A percentile compares a stretch with the other conserved stretches of the same genome.
These are phyloP conservation scores for Microcebus jonahi DNA, from an alignment of 2,113 vertebrate genomes.

Conservation along the genomic window DNA sequence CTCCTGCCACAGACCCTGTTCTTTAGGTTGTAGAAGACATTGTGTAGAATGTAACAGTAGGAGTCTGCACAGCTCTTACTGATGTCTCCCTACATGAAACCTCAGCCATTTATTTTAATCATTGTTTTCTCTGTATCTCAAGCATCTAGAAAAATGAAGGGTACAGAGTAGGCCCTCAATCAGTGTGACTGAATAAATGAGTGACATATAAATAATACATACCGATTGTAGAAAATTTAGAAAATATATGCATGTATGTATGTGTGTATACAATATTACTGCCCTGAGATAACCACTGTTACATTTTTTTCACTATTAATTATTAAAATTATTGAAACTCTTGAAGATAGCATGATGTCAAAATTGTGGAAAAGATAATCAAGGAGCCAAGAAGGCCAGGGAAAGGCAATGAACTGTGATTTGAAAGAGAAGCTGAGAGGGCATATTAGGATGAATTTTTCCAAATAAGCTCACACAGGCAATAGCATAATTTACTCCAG, in stretches of 20 bases:
- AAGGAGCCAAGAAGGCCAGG: not conserved
- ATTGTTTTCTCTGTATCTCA: not conserved
- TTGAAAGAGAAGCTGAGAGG: conserved; percentile 29
- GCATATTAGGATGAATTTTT: conserved; percentile 1
- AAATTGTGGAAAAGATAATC: not conserved
- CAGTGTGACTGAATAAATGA: not conserved
- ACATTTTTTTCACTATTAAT: not conserved
- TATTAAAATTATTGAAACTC: not conserved
- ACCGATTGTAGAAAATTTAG: not conserved
- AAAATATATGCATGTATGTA: not conserved
- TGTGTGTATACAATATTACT: not conserved
- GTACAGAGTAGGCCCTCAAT: not conserved
- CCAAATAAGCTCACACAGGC: conserved; percentile 31
- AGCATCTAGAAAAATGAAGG: not conserved
- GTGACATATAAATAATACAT: not conserved
- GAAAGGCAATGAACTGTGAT: not conserved
- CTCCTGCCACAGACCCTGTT: not conserved
- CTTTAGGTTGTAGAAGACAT: not conserved
- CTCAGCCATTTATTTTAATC: not conserved
- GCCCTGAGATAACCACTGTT: not conserved
- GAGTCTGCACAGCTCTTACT: not conserved
- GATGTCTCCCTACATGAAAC: not conserved
- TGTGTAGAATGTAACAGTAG: accelerated
- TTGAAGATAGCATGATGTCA: not conserved
- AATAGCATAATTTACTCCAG: conserved; percentile 38